Evolutionary conservation across 1,140 invertebrate species (phyloP).

Genomic region (Drosophila hydei): DNA sequence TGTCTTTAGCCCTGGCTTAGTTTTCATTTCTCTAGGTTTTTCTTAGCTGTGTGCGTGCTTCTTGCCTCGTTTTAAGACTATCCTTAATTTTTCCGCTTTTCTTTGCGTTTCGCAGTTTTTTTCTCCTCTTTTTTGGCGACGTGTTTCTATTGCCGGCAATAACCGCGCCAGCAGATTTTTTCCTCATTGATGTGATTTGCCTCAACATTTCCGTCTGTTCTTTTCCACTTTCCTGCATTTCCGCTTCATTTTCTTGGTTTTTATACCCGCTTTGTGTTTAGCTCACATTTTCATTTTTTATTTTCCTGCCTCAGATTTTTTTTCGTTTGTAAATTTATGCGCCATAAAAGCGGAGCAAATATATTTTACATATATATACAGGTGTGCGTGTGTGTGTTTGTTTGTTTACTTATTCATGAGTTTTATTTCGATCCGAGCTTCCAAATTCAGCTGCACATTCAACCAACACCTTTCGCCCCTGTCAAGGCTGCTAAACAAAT

Average conservation of each 20-base stretch:
- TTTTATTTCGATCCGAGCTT: conserved; percentile 36
- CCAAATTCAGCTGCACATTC: neutral
- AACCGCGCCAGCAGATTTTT: conserved; percentile 70
- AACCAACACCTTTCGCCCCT: neutral
- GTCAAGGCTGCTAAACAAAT: conserved; percentile 29
- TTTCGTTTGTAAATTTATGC: conserved; percentile 70
- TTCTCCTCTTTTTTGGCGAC: conserved; percentile 27
- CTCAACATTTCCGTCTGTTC: conserved; percentile 48
- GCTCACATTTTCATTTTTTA: conserved; percentile 54
- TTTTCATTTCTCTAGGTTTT: conserved; percentile 21
- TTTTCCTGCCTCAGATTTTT: conserved; percentile 70
- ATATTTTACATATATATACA: conserved; percentile 28
- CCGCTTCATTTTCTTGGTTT: conserved; percentile 33
- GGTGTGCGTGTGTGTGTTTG: conserved; percentile 2
- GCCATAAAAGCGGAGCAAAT: conserved; percentile 54
- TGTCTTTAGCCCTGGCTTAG: conserved; percentile 40
- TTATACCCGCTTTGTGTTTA: conserved; percentile 59
- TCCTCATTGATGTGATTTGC: conserved; percentile 72
- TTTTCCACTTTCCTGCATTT: conserved; percentile 31
- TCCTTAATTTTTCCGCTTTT: conserved; percentile 65
- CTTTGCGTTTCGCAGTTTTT: conserved; percentile 3
- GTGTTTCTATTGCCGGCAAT: conserved; percentile 65
- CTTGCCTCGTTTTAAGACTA: conserved; percentile 50
- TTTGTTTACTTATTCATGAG: conserved; percentile 69
- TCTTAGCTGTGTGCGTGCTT: conserved; percentile 15